phyloP scores from a whole-genome alignment of 2,797 vertebrate species.

The Thalassophryne amazonica region DNA sequence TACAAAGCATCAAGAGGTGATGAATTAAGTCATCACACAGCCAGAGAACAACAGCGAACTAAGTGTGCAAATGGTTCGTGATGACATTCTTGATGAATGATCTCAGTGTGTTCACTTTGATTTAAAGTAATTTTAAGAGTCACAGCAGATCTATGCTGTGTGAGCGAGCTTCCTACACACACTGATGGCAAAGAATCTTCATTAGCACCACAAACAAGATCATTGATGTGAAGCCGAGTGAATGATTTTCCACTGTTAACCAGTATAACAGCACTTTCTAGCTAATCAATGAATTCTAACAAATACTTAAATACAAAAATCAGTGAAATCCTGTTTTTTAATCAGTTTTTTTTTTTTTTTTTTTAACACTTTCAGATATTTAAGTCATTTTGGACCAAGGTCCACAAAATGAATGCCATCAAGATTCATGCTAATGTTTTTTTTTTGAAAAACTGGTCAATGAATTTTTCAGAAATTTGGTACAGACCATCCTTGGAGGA shows the following conservation, averaged over 20 bases:
- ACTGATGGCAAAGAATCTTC: conserved; percentile 17
- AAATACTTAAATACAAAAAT: conserved; percentile 1
- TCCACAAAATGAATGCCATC: no score
- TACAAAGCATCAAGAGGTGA: no score
- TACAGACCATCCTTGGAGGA: no score
- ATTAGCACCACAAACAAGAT: conserved; percentile 9
- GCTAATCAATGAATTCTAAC: conserved; percentile 7
- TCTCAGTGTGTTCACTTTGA: conserved; percentile 41
- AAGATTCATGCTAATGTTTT: no score
- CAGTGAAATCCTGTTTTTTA: background rate
- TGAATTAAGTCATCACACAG: conserved; percentile 15
- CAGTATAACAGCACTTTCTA: background rate
- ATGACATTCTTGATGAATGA: conserved; percentile 42
- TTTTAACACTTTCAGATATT: background rate
- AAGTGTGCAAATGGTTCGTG: background rate
- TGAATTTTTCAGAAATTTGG: no score
- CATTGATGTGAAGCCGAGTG: conserved; percentile 5
- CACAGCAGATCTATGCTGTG: conserved; percentile 1
- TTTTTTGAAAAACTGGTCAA: no score
- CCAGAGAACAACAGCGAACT: conserved; percentile 3
- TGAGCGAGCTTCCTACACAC: background rate
- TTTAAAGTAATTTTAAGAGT: conserved; percentile 33
- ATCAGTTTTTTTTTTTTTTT: background rate
- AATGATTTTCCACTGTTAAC: conserved; percentile 11
- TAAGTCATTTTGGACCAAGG: background rate